Base-by-base conservation (phyloP, 1,140 invertebrate species). In the Fopius arisanus region DNA sequence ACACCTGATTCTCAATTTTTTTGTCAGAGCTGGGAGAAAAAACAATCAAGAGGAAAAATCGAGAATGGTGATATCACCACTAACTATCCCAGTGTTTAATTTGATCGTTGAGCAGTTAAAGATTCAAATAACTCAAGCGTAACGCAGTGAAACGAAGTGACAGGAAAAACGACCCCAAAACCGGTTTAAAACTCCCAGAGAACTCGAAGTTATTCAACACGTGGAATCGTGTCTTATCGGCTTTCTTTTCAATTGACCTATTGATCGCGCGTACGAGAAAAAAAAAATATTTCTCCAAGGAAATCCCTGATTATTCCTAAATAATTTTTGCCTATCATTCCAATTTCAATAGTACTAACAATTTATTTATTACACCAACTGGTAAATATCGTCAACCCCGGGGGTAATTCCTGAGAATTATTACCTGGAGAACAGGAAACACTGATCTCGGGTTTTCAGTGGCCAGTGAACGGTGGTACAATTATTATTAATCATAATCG, bases 91-190 rank as follows among this genome's bases (percentile, higher is more conserved):
- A 59, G 14, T 23, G 54, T 51, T 51, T 51, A 59, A n/a, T 19
- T 48, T 54, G 43, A 54, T 70, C 19, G 69, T n/a, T n/a, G 23
- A 33, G 28, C n/a, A 31, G 54, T 40, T 23, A 40, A 62, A 33
- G 59, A 67, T 67, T 67, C 43, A 26, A 67, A 67, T 73, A 73
- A 67, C 41, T 59, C 59, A 48, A 16, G 41, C 31, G 29, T 54
- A 73, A 73, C 31, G 62, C 62, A 72, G 59, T 72, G 37, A 73
- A 54, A 67, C 65, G 16, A 48, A 31, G 71, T 73, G 71, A 73
- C 71, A 67, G 71, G 71, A 67, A 65, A 65, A 65, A 33, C 29
- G 29, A 21, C 63, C 62, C 31, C 41, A 14, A 48, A 73, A 73
- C 63, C 63, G 71, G 63, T 67, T 73, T 26, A 51, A 14, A 29